Conservation (phyloP, 2,888 invertebrate species). For the Amphipyra berbera region DNA sequence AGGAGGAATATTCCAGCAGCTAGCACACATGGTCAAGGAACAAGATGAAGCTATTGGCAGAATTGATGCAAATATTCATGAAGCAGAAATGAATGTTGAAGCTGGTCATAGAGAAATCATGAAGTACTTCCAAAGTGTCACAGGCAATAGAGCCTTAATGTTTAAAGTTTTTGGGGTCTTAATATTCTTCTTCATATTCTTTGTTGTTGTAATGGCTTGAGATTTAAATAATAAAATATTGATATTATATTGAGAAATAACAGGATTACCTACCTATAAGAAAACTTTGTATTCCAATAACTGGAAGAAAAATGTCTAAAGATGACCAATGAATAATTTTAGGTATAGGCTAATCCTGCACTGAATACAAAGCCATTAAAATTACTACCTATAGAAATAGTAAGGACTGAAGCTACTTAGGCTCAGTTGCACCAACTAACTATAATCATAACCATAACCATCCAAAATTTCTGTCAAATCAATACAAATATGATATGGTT, state of each 20-base stretch:
- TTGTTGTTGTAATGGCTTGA: constrained; percentile 98
- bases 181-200: constrained; percentile 99
- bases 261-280: background rate
- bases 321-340: background rate
- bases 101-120: constrained; percentile 99
- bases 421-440: no score
- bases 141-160: constrained; percentile 99
- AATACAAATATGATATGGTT: no score
- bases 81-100: constrained; percentile 98
- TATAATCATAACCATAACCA: no score
- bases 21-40: constrained; percentile 99
- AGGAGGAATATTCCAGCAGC: constrained; percentile 99
- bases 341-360: no score
- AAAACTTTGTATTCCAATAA: constrained; percentile 17
- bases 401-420: no score
- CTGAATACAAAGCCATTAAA: no score
- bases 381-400: no score
- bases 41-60: constrained; percentile 99
- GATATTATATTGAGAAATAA: constrained; percentile 2
- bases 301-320: background rate
- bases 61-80: constrained; percentile 99
- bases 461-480: no score
- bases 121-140: constrained; percentile 99
- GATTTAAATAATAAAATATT: constrained; percentile 16
- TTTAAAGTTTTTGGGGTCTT: constrained; percentile 99